Conservation (phyloP, 2,888 invertebrate genomes). For the Zootermopsis nevadensis region DNA sequence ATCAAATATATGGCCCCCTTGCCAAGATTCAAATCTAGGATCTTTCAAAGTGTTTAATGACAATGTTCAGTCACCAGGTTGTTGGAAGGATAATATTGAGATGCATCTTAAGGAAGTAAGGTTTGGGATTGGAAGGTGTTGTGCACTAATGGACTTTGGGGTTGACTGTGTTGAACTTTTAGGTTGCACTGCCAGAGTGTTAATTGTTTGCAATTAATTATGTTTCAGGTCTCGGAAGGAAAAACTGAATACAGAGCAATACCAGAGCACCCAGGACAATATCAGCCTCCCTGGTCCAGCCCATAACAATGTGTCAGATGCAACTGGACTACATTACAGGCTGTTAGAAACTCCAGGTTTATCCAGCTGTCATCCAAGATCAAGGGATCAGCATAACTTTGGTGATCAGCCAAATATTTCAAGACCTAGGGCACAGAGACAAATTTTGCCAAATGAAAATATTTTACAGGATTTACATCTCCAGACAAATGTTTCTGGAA, state of each 20-base stretch:
- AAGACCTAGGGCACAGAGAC: neutral
- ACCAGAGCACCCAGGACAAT: conserved; percentile 36
- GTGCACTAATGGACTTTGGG: too few relatives aligned
- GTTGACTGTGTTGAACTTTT: too few relatives aligned
- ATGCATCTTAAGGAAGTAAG: too few relatives aligned
- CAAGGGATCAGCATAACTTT: neutral
- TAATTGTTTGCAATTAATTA: neutral
- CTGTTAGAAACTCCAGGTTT: neutral
- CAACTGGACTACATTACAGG: conserved; percentile 15
- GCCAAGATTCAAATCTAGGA: too few relatives aligned
- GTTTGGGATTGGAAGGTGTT: too few relatives aligned
- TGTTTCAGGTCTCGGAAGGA: conserved; percentile 51
- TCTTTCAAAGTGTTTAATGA: too few relatives aligned
- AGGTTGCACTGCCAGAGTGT: too few relatives aligned
- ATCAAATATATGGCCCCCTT: too few relatives aligned
- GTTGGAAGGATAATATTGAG: too few relatives aligned
- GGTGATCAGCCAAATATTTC: conserved; percentile 29
- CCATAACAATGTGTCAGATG: conserved; percentile 20
- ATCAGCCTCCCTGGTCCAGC: conserved; percentile 1
- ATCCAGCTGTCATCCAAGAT: conserved; percentile 17
- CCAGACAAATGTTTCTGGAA: conserved; percentile 1
- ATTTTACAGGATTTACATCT: neutral
- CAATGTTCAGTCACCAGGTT: too few relatives aligned
- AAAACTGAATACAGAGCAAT: conserved; percentile 51
- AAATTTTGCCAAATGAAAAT: neutral